Base-by-base conservation (phyloP, 2,797 vertebrate genomes). In the Ataeniobius toweri region DNA sequence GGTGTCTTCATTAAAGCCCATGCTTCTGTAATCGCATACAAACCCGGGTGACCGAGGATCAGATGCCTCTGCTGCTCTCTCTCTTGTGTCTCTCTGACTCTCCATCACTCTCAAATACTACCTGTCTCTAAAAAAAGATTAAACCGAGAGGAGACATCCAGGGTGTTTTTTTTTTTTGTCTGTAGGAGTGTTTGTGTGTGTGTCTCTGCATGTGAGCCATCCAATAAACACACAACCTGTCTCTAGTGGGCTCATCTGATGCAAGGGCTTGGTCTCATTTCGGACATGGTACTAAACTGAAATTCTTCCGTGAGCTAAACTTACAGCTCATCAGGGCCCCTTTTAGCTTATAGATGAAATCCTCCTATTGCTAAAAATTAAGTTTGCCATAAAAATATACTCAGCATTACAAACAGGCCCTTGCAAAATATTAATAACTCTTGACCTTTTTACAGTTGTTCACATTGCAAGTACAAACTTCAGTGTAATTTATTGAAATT, bases 1-100 rank as follows among this genome's bases (percentile, higher is more conserved):
- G 77, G 79, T 79, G 88, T 85, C 78, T 89, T 92, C 90, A 90
- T 92, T 89, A 90, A 79, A 74, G 85, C 71, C 77, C 71, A 69
- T 51, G 71, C 84, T 75, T 78, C 73, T 86, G 81, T 84, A 89
- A 88, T 89, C 85, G 82, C 78, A 83, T 75, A 81, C 80, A 88
- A 36, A 85, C 85, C 81, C 80, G 36, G 46, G 87, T 83, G 86
- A 82, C 82, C 6, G n/a, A 61, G 73, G 81, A 84, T 84, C 81
- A 79, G 81, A 89, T 86, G 75, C 76, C 75, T 74, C 44, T 71
- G 69, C 72, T 48, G 26, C 39, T 80, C 22, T 71, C 71, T 87
- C 80, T 77, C 80, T 56, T 53, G 79, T 65, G 83, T 76, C 76
- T 86, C 72, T 44, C 73, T 8, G 31, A 65, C n/a, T 82, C 76